Percentiles rank a stretch among this genome's conserved stretches.
Evolutionary conservation across 2,888 invertebrate species (phyloP).

Genomic region (Diplolepis rosae): DNA sequence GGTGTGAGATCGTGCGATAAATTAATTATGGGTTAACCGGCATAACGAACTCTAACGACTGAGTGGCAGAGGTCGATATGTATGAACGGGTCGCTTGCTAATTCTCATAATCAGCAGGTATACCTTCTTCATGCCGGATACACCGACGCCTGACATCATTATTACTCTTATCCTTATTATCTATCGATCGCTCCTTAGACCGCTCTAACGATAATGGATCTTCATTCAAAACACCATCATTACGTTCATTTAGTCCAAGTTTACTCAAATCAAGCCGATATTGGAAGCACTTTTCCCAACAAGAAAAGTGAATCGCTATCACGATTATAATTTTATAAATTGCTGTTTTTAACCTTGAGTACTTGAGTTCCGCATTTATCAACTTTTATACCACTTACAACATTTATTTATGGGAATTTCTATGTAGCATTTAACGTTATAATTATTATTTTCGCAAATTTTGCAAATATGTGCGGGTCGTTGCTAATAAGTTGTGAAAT

Average conservation of each 20-base stretch:
- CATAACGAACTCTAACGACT: slow-evolving; percentile 54
- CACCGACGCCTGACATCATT: slow-evolving; percentile 40
- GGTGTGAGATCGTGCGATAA: slow-evolving; percentile 48
- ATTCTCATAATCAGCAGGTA: slow-evolving; percentile 35
- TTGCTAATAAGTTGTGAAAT: too few species aligned
- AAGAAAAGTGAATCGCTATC: not conserved
- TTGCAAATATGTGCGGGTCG: too few species aligned
- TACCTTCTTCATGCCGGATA: not conserved
- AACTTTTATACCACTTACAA: not conserved
- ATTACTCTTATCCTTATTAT: slow-evolving; percentile 42
- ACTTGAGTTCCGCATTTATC: not conserved
- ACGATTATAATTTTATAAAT: not conserved
- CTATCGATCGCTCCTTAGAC: slow-evolving; percentile 17
- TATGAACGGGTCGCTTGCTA: slow-evolving; percentile 40
- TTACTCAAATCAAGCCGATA: not conserved
- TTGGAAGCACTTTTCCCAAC: not conserved
- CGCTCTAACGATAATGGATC: slow-evolving; percentile 22
- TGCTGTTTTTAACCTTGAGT: not conserved
- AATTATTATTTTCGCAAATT: too few species aligned
- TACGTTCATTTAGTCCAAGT: not conserved
- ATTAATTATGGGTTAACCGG: slow-evolving; percentile 60
- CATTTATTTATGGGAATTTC: not conserved
- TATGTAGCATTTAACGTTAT: too few species aligned
- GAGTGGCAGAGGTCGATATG: slow-evolving; percentile 33
- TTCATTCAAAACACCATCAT: slow-evolving; percentile 11